Evolutionary conservation across 2,113 vertebrate genomes (phyloP).

Genomic region (Chloebia gouldiae): DNA sequence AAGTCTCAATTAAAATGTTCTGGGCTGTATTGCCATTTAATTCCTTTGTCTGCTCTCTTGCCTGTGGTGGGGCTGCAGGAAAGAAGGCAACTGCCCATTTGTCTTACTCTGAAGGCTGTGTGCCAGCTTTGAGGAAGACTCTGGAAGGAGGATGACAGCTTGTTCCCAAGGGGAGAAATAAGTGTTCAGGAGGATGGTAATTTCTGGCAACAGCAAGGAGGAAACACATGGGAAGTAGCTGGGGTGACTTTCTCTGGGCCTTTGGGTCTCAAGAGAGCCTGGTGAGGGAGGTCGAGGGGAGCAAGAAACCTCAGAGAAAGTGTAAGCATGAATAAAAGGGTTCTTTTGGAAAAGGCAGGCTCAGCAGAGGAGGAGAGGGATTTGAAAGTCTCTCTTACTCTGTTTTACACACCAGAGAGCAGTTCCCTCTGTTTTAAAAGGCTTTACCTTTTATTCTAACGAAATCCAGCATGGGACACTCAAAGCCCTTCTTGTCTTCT

Average conservation of each 20-base stretch:
- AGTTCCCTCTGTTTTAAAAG: neutral
- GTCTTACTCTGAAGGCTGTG: neutral
- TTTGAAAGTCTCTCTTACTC: neutral
- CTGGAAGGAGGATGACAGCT: fast-evolving
- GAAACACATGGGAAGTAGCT: neutral
- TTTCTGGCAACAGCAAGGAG: neutral
- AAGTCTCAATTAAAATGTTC: neutral
- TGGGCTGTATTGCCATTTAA: neutral
- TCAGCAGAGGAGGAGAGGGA: neutral
- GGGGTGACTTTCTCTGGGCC: neutral
- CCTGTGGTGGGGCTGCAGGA: neutral
- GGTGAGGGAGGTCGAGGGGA: fast-evolving
- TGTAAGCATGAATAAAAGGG: neutral
- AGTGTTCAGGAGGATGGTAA: neutral
- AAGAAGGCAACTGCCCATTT: neutral
- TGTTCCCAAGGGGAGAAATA: neutral
- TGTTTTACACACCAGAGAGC: neutral
- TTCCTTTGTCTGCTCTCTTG: neutral
- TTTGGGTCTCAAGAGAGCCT: neutral
- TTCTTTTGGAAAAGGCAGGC: neutral
- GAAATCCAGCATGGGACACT: neutral
- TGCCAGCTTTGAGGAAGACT: neutral
- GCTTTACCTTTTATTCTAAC: neutral
- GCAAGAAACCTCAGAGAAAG: neutral
- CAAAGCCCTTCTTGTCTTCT: neutral